Evolutionary conservation across 2,888 invertebrate genomes (phyloP).

Genomic region (Ophion ellenae): DNA sequence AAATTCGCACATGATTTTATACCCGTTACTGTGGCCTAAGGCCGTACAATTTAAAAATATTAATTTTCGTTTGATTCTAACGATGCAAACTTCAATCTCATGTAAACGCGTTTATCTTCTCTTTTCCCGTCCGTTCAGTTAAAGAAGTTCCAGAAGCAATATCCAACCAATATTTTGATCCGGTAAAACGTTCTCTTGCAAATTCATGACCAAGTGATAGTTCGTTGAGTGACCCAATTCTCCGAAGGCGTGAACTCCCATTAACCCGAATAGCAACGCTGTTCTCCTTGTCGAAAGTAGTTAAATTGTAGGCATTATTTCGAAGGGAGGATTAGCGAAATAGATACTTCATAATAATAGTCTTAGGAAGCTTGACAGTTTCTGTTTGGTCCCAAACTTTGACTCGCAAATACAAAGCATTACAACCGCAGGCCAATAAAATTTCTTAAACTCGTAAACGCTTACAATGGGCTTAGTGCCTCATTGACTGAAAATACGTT

Average conservation of each 20-base stretch:
- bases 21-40: too few species aligned
- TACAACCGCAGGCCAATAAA: background rate
- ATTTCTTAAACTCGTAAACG: background rate
- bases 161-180: constrained; percentile 13
- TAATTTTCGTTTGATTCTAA: too few species aligned
- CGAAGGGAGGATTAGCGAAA: constrained; percentile 1
- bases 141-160: background rate
- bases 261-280: constrained; percentile 27
- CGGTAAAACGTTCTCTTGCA: constrained; percentile 2
- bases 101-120: background rate
- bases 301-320: background rate
- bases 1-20: too few species aligned
- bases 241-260: constrained; percentile 27
- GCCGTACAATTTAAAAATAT: too few species aligned
- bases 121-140: background rate
- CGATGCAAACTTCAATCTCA: too few species aligned
- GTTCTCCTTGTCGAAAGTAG: constrained; percentile 9
- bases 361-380: background rate
- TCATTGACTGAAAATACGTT: background rate
- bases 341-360: constrained; percentile 1
- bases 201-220: constrained; percentile 18
- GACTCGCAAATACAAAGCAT: background rate
- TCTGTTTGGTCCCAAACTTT: background rate
- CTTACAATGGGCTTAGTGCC: background rate
- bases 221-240: constrained; percentile 43